Evolutionary conservation across 2,797 vertebrate genomes (phyloP).

Genomic region (Chromis chromis): DNA sequence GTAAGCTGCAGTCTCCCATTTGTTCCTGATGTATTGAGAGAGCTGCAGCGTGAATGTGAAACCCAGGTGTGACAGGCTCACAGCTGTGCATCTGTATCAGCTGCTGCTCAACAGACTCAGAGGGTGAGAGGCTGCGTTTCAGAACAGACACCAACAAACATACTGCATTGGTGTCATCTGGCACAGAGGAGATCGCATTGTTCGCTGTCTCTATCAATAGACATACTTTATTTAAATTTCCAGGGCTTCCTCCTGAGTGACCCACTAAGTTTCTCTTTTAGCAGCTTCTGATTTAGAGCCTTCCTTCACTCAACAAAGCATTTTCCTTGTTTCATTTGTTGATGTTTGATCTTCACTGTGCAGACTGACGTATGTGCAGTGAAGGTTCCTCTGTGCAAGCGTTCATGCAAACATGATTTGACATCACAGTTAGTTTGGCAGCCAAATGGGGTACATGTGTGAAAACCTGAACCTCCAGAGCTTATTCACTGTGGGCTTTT

Average conservation of each 20-base stretch:
- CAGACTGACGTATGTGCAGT: background rate
- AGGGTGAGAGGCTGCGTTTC: constrained; percentile 22
- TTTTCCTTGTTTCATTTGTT: background rate
- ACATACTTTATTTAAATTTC: constrained; percentile 11
- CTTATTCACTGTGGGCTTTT: no score
- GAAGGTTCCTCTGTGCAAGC: no score
- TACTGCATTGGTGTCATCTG: constrained; percentile 45
- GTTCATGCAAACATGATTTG: no score
- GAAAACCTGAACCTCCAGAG: no score
- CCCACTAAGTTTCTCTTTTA: background rate
- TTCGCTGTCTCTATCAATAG: constrained; percentile 29
- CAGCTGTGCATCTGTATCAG: constrained; percentile 63
- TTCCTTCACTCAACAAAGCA: no score
- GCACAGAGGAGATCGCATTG: constrained; percentile 15
- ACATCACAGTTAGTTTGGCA: no score
- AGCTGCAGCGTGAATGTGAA: constrained; percentile 34
- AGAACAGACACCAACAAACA: constrained; percentile 41
- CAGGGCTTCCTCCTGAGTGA: background rate
- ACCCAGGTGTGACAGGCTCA: constrained; percentile 61
- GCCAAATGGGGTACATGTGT: no score
- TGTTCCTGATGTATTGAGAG: constrained; percentile 26
- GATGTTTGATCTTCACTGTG: background rate
- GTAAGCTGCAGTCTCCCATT: constrained; percentile 39
- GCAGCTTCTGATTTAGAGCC: background rate
- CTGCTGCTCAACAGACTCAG: constrained; percentile 44